A percentile compares a stretch with the other conserved stretches of the same genome.
Evolutionary conservation across 2,113 vertebrate genomes (phyloP).

Genomic region (Scolopax mira): DNA sequence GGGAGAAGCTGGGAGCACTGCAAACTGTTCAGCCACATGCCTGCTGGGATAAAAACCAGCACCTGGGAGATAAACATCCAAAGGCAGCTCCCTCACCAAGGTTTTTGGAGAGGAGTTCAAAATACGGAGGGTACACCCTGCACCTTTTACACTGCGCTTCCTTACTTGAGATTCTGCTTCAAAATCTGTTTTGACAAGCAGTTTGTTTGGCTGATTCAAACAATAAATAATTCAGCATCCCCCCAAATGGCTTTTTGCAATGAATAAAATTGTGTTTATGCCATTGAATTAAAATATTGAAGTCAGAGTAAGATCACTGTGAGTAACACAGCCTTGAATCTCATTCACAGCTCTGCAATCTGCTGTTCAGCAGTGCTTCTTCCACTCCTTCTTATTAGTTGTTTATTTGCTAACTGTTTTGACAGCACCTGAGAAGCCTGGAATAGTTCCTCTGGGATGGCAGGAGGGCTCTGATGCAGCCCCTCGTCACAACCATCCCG

Average conservation of each 20-base stretch:
- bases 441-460: background rate
- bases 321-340: background rate
- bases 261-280: background rate
- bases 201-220: background rate
- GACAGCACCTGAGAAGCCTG: background rate
- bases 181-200: background rate
- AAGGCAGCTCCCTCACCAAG: background rate
- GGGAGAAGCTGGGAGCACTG: background rate
- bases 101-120: background rate
- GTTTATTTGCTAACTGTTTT: background rate
- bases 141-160: background rate
- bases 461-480: background rate
- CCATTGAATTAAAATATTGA: slow-evolving; percentile 2
- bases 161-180: background rate
- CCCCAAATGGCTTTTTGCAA: background rate
- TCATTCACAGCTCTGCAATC: background rate
- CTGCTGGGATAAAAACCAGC: background rate
- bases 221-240: background rate
- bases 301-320: background rate
- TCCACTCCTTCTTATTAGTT: background rate
- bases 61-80: background rate
- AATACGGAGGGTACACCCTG: background rate
- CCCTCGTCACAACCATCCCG: background rate
- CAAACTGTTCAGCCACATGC: background rate
- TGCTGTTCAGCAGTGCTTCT: background rate